phyloP scores from a whole-genome alignment of 2,797 vertebrate species.

The Mionectes olivaceus region DNA sequence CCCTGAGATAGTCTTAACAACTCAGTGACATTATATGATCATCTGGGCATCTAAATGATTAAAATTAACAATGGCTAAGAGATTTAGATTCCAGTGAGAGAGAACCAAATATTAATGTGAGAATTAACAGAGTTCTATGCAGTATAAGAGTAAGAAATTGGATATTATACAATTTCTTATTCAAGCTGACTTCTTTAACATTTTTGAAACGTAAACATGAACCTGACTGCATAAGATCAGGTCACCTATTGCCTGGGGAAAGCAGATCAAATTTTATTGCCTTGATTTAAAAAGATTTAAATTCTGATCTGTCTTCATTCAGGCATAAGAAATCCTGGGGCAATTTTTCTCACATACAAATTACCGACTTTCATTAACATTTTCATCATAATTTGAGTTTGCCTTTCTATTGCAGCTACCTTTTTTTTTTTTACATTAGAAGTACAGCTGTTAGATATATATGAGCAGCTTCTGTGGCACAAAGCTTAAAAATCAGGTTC shows the following conservation, averaged over 20 bases:
- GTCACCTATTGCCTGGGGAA: constrained; percentile 46
- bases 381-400: constrained; percentile 69
- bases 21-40: background rate
- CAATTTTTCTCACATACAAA: constrained; percentile 24
- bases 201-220: constrained; percentile 50
- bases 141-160: constrained; percentile 41
- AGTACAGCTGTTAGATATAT: constrained; percentile 2
- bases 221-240: constrained; percentile 26
- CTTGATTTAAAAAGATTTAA: constrained; percentile 47
- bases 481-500: background rate
- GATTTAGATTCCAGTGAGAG: constrained; percentile 43
- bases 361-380: constrained; percentile 55
- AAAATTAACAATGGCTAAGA: background rate
- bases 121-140: constrained; percentile 55
- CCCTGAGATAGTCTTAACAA: background rate
- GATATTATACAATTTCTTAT: constrained; percentile 63
- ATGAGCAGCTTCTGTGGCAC: background rate
- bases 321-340: background rate
- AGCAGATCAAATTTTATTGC: constrained; percentile 56
- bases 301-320: constrained; percentile 1
- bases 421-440: background rate
- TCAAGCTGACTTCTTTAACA: constrained; percentile 28
- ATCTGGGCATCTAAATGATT: background rate
- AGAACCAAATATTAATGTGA: constrained; percentile 55
- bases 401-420: constrained; percentile 48